phyloP scores from a whole-genome alignment of 2,888 invertebrate genomes.

The Tetanocera ferruginea region DNA sequence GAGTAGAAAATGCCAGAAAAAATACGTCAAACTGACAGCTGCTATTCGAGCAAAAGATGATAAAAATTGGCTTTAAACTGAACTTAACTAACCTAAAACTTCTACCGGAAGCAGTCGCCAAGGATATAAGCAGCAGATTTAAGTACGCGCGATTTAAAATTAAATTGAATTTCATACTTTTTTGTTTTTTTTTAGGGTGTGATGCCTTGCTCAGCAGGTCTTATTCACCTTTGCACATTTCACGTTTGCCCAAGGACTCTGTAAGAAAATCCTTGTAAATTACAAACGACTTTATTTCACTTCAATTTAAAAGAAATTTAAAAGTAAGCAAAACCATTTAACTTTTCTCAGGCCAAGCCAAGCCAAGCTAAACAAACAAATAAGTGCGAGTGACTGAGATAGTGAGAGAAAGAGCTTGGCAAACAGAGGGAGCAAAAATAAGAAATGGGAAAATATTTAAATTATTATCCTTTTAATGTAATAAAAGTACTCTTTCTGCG shows the following conservation, averaged over 20 bases:
- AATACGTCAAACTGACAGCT: conserved; percentile 31
- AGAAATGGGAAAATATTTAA: conserved; percentile 45
- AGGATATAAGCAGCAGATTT: background rate
- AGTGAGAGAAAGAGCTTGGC: background rate
- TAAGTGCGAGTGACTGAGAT: background rate
- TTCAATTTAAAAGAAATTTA: conserved; percentile 40
- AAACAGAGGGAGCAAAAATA: conserved; percentile 8
- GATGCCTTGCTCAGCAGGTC: background rate
- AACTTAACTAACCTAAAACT: conserved; percentile 39
- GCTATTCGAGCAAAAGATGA: background rate
- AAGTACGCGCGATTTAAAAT: background rate
- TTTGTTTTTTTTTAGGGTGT: background rate
- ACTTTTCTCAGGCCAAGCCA: background rate
- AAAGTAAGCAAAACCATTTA: background rate
- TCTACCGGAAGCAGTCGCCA: conserved; percentile 6
- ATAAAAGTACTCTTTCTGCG: conserved; percentile 39
- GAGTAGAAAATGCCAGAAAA: background rate
- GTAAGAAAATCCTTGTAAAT: conserved; percentile 5
- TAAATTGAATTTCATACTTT: conserved; percentile 4
- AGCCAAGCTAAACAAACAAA: background rate
- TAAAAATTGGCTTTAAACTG: background rate
- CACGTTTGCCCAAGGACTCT: background rate
- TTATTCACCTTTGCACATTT: conserved; percentile 1
- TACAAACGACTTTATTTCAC: conserved; percentile 45
- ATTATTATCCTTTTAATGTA: conserved; percentile 47